Evolutionary conservation across 2,113 vertebrate species (phyloP).

Genomic region (Rousettus leschenaultii): DNA sequence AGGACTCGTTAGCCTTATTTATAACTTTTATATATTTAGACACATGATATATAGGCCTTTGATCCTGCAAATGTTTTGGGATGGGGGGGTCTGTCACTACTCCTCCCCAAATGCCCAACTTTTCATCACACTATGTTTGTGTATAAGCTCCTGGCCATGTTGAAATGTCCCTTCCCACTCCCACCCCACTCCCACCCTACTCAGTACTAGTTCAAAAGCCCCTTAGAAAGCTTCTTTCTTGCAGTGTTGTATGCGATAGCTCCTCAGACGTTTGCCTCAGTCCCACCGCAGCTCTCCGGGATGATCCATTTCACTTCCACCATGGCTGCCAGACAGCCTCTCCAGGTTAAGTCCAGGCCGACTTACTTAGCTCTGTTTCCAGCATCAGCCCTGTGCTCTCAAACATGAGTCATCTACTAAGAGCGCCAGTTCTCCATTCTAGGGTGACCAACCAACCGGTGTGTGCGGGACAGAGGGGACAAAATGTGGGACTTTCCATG

Average conservation of each 20-base stretch:
- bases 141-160: not conserved
- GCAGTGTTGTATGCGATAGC: not conserved
- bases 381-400: not conserved
- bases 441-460: not conserved
- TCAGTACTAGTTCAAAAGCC: not conserved
- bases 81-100: fast-evolving
- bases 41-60: not conserved
- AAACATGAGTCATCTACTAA: not conserved
- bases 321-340: not conserved
- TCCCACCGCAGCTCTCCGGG: not conserved
- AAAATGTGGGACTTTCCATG: not conserved
- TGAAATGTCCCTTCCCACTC: not conserved
- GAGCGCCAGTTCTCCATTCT: not conserved
- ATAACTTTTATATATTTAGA: not conserved
- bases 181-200: not conserved
- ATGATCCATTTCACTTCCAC: not conserved
- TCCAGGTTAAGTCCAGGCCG: not conserved
- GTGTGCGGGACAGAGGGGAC: not conserved
- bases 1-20: not conserved
- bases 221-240: not conserved
- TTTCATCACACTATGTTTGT: not conserved
- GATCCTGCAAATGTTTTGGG: not conserved
- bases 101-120: not conserved
- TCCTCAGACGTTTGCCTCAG: not conserved
- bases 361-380: too few species aligned